These are phyloP conservation scores for Linyphia triangularis DNA, from an alignment of 2,888 invertebrate genomes.

Conservation along the genomic window DNA sequence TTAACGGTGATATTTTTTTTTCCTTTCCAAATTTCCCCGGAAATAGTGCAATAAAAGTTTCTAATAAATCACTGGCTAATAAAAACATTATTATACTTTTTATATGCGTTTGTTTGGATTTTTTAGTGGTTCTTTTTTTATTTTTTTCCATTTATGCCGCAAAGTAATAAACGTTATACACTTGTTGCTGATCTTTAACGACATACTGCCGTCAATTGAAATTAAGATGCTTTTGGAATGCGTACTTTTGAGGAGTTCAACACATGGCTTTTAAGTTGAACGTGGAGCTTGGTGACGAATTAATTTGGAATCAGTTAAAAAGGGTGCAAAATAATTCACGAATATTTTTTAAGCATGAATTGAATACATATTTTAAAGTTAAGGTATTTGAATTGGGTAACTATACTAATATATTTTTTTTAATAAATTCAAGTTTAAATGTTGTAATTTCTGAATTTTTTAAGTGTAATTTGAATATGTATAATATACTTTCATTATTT, in stretches of 20 bases:
- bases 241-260: not conserved
- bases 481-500: too few species aligned
- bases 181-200: constrained; percentile 65
- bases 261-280: not conserved
- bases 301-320: too few species aligned
- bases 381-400: too few species aligned
- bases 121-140: constrained; percentile 16
- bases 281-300: too few species aligned
- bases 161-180: constrained; percentile 60
- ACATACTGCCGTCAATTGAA: constrained; percentile 47
- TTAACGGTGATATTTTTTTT: constrained; percentile 69
- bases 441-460: too few species aligned
- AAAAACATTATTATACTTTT: constrained; percentile 74
- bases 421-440: too few species aligned
- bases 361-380: too few species aligned
- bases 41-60: constrained; percentile 75
- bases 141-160: constrained; percentile 30
- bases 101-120: constrained; percentile 31
- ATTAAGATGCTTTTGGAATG: constrained; percentile 39
- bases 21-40: constrained; percentile 43
- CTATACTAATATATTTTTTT: too few species aligned
- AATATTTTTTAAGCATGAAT: too few species aligned
- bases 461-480: too few species aligned
- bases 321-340: too few species aligned
- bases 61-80: constrained; percentile 74